Conservation (phyloP, 1,140 invertebrate genomes). For the Neotoxoptera formosana region DNA sequence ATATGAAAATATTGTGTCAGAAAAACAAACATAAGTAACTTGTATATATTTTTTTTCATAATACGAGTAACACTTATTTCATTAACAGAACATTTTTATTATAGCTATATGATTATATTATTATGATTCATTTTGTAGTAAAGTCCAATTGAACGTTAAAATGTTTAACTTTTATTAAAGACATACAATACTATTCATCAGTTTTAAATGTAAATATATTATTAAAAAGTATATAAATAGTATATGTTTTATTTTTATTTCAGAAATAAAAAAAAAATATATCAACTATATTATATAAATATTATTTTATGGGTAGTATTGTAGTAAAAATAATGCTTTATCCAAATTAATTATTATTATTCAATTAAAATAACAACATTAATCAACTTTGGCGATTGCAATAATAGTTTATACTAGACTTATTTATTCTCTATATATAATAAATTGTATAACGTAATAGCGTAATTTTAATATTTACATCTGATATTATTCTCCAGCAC, state of each 20-base stretch:
- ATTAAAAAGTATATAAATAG: too few relatives aligned
- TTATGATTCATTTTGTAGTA: background rate
- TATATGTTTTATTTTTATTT: too few relatives aligned
- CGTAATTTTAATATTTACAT: too few relatives aligned
- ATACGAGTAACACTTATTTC: background rate
- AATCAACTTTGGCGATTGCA: background rate
- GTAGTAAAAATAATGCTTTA: background rate
- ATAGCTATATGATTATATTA: background rate
- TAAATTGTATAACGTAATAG: background rate
- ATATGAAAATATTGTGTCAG: background rate
- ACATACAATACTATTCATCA: too few relatives aligned
- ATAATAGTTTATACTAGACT: background rate
- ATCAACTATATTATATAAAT: background rate
- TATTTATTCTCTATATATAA: background rate
- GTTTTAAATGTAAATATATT: background rate
- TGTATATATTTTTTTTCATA: background rate
- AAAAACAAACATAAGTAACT: background rate
- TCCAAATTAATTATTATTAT: background rate
- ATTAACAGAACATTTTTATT: background rate
- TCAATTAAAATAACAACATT: background rate
- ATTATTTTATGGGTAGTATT: background rate
- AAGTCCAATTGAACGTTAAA: too few relatives aligned
- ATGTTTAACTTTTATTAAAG: too few relatives aligned
- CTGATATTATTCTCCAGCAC: too few relatives aligned
- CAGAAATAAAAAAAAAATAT: background rate